These are phyloP conservation scores for Mustelus asterias DNA, from an alignment of 2,113 vertebrate species.

Conservation along the genomic window DNA sequence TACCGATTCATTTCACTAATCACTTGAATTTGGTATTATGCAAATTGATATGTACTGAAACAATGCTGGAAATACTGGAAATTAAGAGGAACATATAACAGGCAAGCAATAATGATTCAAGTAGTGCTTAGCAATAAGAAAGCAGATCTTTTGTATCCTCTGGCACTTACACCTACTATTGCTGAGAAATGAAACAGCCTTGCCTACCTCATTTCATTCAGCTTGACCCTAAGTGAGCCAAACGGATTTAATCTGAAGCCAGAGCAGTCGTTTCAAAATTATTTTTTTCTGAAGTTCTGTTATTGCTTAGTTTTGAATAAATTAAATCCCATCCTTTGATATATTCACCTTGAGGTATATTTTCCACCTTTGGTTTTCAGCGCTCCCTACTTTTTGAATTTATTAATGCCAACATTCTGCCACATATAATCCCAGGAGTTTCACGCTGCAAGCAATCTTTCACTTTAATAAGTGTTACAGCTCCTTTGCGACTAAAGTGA, in stretches of 20 bases:
- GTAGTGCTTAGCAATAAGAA: not conserved
- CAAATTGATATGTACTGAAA: not conserved
- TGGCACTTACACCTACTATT: not conserved
- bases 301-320: not conserved
- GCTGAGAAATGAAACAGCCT: not conserved
- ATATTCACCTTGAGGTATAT: not conserved
- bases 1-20: not conserved
- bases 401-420: not conserved
- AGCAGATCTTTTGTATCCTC: not conserved
- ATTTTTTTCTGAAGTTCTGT: not conserved
- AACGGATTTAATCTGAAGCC: not conserved
- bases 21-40: too few species aligned
- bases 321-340: not conserved
- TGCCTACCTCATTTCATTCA: not conserved
- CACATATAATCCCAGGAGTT: not conserved
- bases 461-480: not conserved
- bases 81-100: not conserved
- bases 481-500: not conserved
- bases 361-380: not conserved
- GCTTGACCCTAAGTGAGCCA: not conserved
- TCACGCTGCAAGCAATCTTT: not conserved
- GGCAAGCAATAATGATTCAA: not conserved
- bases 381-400: not conserved
- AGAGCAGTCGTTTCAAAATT: not conserved
- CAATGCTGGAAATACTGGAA: not conserved